phyloP scores from a whole-genome alignment of 2,888 invertebrate species.

The Drosophila incognita region DNA sequence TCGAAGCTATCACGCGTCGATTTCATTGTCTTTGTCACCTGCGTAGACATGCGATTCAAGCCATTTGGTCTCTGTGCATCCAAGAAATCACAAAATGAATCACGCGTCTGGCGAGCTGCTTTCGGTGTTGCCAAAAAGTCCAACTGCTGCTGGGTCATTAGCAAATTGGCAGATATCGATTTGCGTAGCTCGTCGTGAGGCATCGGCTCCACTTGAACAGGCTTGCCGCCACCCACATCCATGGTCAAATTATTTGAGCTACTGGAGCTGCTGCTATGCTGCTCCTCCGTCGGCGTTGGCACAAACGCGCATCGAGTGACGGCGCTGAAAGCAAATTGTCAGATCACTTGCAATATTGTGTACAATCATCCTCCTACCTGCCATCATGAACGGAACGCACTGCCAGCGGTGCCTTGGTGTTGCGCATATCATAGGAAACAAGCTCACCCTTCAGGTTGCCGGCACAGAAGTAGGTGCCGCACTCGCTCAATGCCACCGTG shows the following conservation, averaged over 20 bases:
- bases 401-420: conserved; percentile 72
- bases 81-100: conserved; percentile 83
- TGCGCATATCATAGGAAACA: conserved; percentile 83
- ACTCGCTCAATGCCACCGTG: conserved; percentile 82
- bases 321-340: conserved; percentile 30
- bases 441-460: conserved; percentile 85
- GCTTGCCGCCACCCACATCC: conserved; percentile 19
- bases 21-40: conserved; percentile 43
- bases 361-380: conserved; percentile 18
- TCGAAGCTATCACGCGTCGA: conserved; percentile 82
- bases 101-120: conserved; percentile 61
- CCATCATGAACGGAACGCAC: conserved; percentile 78
- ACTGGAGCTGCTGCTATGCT: conserved; percentile 61
- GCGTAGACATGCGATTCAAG: conserved; percentile 76
- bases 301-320: conserved; percentile 82
- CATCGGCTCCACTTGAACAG: conserved; percentile 37
- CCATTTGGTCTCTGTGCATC: conserved; percentile 68
- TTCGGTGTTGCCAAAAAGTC: conserved; percentile 29
- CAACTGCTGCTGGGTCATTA: conserved; percentile 36
- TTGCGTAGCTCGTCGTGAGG: conserved; percentile 63
- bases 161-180: conserved; percentile 56
- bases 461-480: conserved; percentile 83
- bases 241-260: conserved; percentile 52
- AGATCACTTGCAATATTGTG: background rate
- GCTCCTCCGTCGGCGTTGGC: conserved; percentile 67